Conservation (phyloP, 2,888 invertebrate species). For the Tanytarsus gracilentus region DNA sequence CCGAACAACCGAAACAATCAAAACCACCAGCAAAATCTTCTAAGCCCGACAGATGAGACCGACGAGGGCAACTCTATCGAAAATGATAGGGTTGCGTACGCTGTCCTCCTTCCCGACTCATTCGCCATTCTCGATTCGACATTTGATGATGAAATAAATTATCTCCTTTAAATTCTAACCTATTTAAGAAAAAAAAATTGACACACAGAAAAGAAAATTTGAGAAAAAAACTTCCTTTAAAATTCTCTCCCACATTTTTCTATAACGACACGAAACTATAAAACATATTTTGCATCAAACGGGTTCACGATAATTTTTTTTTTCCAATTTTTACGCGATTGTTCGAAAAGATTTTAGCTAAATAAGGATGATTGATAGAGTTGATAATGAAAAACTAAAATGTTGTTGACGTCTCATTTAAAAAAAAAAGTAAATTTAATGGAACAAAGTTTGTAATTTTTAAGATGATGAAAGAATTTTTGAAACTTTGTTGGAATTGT, state of each 20-base stretch:
- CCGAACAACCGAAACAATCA: neutral
- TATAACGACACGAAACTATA: neutral
- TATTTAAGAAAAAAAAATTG: too few species aligned
- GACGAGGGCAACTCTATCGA: slow-evolving; percentile 19
- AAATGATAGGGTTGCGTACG: slow-evolving; percentile 30
- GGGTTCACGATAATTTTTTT: neutral
- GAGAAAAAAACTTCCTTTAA: too few species aligned
- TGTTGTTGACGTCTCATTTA: too few species aligned
- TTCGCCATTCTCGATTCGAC: slow-evolving; percentile 31
- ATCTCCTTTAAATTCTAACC: slow-evolving; percentile 14
- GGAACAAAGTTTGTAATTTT: too few species aligned
- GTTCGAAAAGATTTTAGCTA: neutral
- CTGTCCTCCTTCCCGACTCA: slow-evolving; percentile 30
- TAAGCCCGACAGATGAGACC: slow-evolving; percentile 26
- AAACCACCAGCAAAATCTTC: neutral
- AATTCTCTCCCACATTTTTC: neutral
- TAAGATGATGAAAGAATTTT: too few species aligned
- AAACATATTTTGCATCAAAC: slow-evolving; percentile 1
- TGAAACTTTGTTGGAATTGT: too few species aligned
- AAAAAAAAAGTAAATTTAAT: too few species aligned
- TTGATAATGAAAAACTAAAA: neutral
- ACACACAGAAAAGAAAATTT: too few species aligned
- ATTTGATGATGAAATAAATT: slow-evolving; percentile 22
- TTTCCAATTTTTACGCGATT: neutral
- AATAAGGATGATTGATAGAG: neutral